phyloP scores from a whole-genome alignment of 2,888 invertebrate species.

The Callyntrura sp. region DNA sequence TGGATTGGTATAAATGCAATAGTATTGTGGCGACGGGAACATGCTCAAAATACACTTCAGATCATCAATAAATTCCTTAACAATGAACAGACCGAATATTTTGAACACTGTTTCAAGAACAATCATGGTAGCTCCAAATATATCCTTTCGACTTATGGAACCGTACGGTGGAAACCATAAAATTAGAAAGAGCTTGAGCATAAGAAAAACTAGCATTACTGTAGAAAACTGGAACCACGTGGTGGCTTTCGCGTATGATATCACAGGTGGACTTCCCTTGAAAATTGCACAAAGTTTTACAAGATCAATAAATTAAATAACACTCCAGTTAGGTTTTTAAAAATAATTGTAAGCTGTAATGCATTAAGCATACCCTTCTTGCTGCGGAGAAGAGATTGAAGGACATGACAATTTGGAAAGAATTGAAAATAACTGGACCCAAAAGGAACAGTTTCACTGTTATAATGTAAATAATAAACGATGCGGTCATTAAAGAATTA shows the following conservation, averaged over 20 bases:
- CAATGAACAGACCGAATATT: slow-evolving; percentile 65
- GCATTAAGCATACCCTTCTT: slow-evolving; percentile 47
- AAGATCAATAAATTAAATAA: neutral
- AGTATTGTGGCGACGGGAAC: slow-evolving; percentile 63
- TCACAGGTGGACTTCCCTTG: slow-evolving; percentile 47
- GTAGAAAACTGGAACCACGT: slow-evolving; percentile 72
- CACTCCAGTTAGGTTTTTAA: too few relatives aligned
- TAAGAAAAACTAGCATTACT: slow-evolving; percentile 56
- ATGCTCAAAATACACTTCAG: slow-evolving; percentile 37
- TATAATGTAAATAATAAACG: too few relatives aligned
- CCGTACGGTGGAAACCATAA: slow-evolving; percentile 61
- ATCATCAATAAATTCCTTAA: slow-evolving; percentile 69
- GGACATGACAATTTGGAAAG: slow-evolving; percentile 71
- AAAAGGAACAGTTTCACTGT: slow-evolving; percentile 66
- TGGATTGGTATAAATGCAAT: slow-evolving; percentile 61
- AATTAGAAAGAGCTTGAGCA: slow-evolving; percentile 67
- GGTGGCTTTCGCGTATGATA: slow-evolving; percentile 58
- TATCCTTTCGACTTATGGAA: slow-evolving; percentile 40
- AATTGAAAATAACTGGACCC: slow-evolving; percentile 70
- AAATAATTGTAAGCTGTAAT: too few relatives aligned
- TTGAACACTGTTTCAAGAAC: slow-evolving; percentile 67
- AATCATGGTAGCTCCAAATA: slow-evolving; percentile 53
- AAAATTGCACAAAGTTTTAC: too few relatives aligned
- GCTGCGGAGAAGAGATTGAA: slow-evolving; percentile 62
- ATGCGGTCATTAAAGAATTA: too few relatives aligned